Evolutionary conservation across 2,113 vertebrate species (phyloP).

Genomic region (Hystrix brachyura): DNA sequence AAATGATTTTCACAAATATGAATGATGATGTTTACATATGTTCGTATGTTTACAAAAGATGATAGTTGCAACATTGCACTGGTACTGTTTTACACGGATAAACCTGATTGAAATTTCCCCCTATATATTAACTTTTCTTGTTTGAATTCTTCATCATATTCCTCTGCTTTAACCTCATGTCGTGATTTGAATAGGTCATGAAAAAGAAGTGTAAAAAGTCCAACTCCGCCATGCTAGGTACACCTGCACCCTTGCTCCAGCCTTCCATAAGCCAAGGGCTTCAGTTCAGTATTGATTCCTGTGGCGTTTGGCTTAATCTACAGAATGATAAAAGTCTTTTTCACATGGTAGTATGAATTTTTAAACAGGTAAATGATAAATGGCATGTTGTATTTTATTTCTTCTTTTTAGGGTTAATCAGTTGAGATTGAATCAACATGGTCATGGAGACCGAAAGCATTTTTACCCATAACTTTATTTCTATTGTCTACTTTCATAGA

Average conservation of each 20-base stretch:
- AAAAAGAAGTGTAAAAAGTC: neutral
- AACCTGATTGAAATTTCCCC: neutral
- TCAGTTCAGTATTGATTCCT: neutral
- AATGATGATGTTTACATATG: neutral
- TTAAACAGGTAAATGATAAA: neutral
- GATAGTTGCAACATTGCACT: neutral
- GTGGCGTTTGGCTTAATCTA: neutral
- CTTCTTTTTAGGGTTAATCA: neutral
- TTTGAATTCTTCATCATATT: conserved; percentile 42
- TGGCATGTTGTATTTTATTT: neutral
- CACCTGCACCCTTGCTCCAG: neutral
- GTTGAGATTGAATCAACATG: neutral
- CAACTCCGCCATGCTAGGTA: neutral
- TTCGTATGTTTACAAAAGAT: neutral
- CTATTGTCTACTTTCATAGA: neutral
- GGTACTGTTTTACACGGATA: neutral
- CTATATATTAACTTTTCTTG: neutral
- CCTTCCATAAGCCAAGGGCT: neutral
- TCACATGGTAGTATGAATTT: neutral
- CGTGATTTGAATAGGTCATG: neutral
- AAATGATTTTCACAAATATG: neutral
- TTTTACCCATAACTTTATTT: neutral
- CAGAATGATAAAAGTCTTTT: neutral
- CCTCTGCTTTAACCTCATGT: neutral
- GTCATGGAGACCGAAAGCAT: neutral